phyloP scores from a whole-genome alignment of 2,113 vertebrate genomes.

The Elanoides forficatus region DNA sequence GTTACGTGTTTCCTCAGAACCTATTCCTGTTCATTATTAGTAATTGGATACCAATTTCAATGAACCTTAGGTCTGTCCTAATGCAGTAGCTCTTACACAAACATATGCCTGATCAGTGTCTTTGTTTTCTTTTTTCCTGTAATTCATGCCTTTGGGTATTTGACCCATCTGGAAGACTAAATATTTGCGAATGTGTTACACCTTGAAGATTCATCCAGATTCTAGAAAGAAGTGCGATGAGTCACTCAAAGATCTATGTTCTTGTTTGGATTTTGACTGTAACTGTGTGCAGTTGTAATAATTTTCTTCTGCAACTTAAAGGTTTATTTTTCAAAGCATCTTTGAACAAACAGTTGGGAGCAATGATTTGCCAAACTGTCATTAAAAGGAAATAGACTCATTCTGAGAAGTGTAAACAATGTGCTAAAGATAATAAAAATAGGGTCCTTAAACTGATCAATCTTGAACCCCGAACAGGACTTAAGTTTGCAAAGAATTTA shows the following conservation, averaged over 20 bases:
- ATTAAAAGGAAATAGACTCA: constrained; percentile 52
- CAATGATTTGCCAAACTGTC: constrained; percentile 53
- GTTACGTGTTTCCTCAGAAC: not conserved
- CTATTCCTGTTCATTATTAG: not conserved
- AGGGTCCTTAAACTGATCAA: not conserved
- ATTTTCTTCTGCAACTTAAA: constrained; percentile 12
- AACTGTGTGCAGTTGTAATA: not conserved
- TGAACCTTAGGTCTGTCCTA: not conserved
- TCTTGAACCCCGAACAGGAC: not conserved
- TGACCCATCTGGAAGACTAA: not conserved
- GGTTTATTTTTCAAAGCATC: constrained; percentile 21
- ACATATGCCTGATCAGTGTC: not conserved
- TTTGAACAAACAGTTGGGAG: constrained; percentile 50
- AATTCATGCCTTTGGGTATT: not conserved
- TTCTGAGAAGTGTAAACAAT: constrained; percentile 33
- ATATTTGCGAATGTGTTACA: not conserved
- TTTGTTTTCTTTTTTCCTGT: fast-evolving
- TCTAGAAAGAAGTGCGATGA: not conserved
- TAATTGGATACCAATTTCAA: not conserved
- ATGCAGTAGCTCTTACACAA: not conserved
- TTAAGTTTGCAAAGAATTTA: not conserved
- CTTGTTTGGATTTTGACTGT: not conserved
- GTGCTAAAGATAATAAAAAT: constrained; percentile 40
- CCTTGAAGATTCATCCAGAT: not conserved
- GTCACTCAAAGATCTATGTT: not conserved